These are phyloP conservation scores for Alviniconcha strummeri DNA, from an alignment of 2,888 invertebrate species.

Conservation along the genomic window DNA sequence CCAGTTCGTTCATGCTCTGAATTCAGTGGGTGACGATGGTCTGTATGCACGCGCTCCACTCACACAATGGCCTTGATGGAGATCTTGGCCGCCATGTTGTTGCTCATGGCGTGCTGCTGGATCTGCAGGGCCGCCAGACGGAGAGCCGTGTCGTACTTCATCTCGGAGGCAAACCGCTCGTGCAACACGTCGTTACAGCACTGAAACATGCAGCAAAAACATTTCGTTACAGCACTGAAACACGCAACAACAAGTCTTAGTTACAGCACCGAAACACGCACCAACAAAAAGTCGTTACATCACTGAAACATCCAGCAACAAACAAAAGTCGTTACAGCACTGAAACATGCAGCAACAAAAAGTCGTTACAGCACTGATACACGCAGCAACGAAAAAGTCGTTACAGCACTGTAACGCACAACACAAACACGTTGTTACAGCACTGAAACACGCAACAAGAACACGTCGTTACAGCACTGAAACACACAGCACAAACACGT, in stretches of 20 bases:
- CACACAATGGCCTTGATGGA: constrained; percentile 91
- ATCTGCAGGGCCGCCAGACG: constrained; percentile 91
- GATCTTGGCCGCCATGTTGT: constrained; percentile 86
- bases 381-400: too few relatives aligned
- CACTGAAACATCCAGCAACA: not conserved
- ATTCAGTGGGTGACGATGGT: too few relatives aligned
- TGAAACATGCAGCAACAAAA: not conserved
- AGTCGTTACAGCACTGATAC: too few relatives aligned
- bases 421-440: constrained; percentile 89
- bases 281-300: not conserved
- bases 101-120: constrained; percentile 90
- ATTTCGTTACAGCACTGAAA: not conserved
- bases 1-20: too few relatives aligned
- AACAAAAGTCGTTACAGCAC: not conserved
- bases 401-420: too few relatives aligned
- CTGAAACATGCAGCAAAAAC: constrained; percentile 65
- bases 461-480: not conserved
- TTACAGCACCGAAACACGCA: not conserved
- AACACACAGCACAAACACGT: not conserved
- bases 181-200: constrained; percentile 96
- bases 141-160: constrained; percentile 90
- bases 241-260: not conserved
- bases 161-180: constrained; percentile 91
- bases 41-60: constrained; percentile 74
- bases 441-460: constrained; percentile 76